A percentile compares a stretch with the other conserved stretches of the same genome.
Evolutionary conservation across 92 coral and sea anemone species (phyloP).

Genomic region (Umimayanthus kanabou): DNA sequence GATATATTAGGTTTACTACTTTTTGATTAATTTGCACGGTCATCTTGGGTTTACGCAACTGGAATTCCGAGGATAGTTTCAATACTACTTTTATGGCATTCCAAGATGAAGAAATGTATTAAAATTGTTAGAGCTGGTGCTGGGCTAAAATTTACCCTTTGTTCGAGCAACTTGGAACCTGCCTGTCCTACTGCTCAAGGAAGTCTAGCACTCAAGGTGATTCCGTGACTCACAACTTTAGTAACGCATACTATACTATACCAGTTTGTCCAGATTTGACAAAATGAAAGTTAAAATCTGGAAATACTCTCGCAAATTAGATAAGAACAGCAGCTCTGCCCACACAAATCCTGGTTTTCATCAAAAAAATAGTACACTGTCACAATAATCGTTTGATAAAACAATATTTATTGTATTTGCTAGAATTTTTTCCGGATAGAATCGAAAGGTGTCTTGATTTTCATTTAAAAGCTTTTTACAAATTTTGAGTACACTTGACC

Average conservation of each 20-base stretch:
- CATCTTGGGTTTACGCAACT: too few relatives aligned
- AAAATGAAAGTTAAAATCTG: too few relatives aligned
- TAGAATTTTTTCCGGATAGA: not conserved
- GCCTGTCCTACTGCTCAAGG: not conserved
- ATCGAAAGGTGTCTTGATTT: not conserved
- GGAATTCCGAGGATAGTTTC: not conserved
- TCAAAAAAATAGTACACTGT: not conserved
- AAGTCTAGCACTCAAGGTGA: not conserved
- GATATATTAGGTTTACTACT: too few relatives aligned
- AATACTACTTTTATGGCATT: too few relatives aligned
- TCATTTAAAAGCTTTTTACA: not conserved
- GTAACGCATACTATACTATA: not conserved
- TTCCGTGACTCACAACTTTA: not conserved
- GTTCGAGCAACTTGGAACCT: not conserved
- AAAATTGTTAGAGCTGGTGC: too few relatives aligned
- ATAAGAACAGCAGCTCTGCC: too few relatives aligned
- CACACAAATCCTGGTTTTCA: not conserved
- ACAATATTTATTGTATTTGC: not conserved
- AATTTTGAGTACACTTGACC: not conserved
- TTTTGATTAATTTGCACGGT: too few relatives aligned
- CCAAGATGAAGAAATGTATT: not conserved
- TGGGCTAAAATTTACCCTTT: too few relatives aligned
- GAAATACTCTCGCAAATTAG: too few relatives aligned
- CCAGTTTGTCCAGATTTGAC: not conserved
- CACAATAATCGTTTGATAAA: not conserved